Evolutionary conservation across 2,113 vertebrate species (phyloP).

Genomic region (Meles meles): DNA sequence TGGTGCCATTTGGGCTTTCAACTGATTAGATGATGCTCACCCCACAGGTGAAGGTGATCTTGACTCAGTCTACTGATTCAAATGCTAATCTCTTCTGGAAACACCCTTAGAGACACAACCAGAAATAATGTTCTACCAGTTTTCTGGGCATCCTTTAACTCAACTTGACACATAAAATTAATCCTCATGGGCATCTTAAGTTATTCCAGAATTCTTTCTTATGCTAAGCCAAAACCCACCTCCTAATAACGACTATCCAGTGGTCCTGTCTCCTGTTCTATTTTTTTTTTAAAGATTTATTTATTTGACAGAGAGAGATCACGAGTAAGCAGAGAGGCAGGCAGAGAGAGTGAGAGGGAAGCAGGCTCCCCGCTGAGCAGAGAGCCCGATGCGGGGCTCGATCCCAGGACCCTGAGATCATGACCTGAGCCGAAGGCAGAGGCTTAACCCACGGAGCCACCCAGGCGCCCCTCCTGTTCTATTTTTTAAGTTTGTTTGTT

Average conservation of each 20-base stretch:
- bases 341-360: too few species aligned
- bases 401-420: too few species aligned
- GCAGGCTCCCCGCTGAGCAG: too few species aligned
- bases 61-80: background rate
- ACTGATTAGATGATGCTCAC: too few species aligned
- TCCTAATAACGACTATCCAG: background rate
- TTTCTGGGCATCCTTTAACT: background rate
- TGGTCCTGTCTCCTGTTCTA: background rate
- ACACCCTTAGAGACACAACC: background rate
- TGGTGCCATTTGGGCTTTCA: background rate
- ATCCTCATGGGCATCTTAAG: background rate
- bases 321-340: too few species aligned
- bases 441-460: too few species aligned
- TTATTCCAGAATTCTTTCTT: background rate
- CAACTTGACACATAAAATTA: background rate
- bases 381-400: too few species aligned
- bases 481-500: background rate
- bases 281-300: too few species aligned
- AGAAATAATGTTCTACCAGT: background rate
- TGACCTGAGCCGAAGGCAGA: too few species aligned
- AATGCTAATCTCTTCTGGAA: background rate
- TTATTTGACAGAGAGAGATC: too few species aligned
- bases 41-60: too few species aligned
- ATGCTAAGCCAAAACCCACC: background rate
- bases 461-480: too few species aligned